phyloP scores from a whole-genome alignment of 2,888 invertebrate genomes.

The Oligia strigilis region DNA sequence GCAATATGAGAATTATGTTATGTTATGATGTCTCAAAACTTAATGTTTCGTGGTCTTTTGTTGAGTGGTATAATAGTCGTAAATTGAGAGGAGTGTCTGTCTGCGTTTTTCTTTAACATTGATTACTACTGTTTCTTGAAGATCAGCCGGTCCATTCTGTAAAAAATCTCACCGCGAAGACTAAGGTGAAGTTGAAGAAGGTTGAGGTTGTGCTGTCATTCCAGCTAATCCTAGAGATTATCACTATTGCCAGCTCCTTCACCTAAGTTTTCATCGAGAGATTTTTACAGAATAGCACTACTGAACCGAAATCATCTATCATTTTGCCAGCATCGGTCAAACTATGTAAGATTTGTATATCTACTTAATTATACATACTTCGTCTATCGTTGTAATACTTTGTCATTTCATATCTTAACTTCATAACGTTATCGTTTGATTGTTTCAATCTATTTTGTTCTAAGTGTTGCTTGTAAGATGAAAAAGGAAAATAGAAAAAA shows the following conservation, averaged over 20 bases:
- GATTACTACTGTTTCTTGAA: constrained; percentile 23
- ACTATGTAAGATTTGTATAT: too few relatives aligned
- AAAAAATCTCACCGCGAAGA: too few relatives aligned
- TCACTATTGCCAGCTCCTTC: too few relatives aligned
- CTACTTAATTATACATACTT: too few relatives aligned
- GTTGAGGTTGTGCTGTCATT: too few relatives aligned
- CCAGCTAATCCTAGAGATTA: too few relatives aligned
- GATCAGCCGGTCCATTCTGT: not conserved
- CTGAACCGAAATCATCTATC: not conserved
- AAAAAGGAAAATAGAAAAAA: too few relatives aligned
- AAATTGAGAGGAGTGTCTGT: constrained; percentile 60
- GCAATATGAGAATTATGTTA: constrained; percentile 86
- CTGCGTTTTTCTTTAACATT: constrained; percentile 28
- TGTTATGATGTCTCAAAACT: constrained; percentile 77
- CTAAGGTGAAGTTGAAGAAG: too few relatives aligned
- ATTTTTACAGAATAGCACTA: too few relatives aligned
- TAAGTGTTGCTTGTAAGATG: too few relatives aligned
- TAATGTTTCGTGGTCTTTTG: constrained; percentile 74
- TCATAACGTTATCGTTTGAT: not conserved
- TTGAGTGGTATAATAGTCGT: constrained; percentile 67
- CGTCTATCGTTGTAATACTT: not conserved
- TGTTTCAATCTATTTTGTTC: not conserved
- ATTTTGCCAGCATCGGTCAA: not conserved
- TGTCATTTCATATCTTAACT: not conserved
- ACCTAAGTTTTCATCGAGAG: too few relatives aligned